These are phyloP conservation scores for Brachionus plicatilis DNA, from an alignment of 1,140 invertebrate genomes.

Conservation along the genomic window DNA sequence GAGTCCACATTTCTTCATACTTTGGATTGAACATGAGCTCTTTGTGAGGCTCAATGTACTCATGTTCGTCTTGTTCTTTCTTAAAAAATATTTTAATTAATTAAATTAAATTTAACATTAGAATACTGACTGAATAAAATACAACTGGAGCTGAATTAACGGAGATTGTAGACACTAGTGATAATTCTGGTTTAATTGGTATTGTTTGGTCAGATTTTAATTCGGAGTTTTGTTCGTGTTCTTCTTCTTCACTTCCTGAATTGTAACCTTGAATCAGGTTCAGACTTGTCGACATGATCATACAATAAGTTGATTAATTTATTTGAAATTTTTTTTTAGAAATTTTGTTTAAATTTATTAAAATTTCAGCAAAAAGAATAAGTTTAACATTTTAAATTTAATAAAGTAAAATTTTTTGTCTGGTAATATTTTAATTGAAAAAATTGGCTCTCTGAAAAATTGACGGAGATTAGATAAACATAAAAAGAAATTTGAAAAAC, in stretches of 20 bases:
- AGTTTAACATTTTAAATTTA: too few relatives aligned
- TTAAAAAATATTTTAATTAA: background rate
- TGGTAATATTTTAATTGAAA: too few relatives aligned
- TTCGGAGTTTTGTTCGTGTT: background rate
- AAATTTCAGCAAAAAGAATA: too few relatives aligned
- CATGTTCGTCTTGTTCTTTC: constrained; percentile 29
- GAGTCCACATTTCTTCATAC: constrained; percentile 89
- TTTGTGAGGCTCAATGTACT: background rate
- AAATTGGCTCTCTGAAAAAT: too few relatives aligned
- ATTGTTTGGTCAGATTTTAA: background rate
- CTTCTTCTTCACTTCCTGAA: background rate
- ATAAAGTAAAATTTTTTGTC: too few relatives aligned
- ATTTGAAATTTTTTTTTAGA: background rate
- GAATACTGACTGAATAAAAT: background rate
- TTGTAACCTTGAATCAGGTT: background rate
- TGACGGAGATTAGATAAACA: too few relatives aligned
- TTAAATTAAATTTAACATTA: background rate
- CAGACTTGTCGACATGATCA: background rate
- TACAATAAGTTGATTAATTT: background rate
- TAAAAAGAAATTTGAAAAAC: too few relatives aligned
- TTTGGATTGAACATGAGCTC: constrained; percentile 87
- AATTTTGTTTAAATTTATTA: background rate
- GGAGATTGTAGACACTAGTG: background rate
- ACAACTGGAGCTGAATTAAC: constrained; percentile 24
- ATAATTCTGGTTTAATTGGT: background rate